A percentile compares a stretch with the other conserved stretches of the same genome.
Conservation (phyloP, 2,797 vertebrate genomes). For the Gymnopithys bicolor region DNA sequence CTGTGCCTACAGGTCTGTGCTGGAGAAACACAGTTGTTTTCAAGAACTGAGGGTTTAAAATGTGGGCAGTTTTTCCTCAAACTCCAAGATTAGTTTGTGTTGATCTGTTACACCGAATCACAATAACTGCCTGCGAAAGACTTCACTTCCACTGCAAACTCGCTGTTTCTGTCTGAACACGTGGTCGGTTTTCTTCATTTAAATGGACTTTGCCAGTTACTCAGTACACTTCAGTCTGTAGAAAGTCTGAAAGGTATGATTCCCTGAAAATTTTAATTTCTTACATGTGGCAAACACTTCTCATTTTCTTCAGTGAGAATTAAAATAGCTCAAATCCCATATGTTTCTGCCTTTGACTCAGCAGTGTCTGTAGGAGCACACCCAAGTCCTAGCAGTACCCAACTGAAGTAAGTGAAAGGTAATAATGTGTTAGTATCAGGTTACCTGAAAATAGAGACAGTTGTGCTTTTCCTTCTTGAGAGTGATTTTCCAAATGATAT, state of each 20-base stretch:
- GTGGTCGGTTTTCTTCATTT: neutral
- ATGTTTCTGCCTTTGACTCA: constrained; percentile 60
- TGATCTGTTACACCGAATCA: neutral
- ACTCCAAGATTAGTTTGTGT: neutral
- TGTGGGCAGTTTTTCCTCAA: neutral
- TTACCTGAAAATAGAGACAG: constrained; percentile 6
- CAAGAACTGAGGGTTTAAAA: neutral
- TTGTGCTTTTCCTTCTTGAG: neutral
- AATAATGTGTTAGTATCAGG: neutral
- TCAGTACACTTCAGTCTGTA: neutral
- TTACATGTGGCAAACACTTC: constrained; percentile 1
- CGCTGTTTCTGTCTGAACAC: neutral
- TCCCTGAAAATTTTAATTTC: neutral
- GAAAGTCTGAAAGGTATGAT: neutral
- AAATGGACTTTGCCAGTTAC: neutral
- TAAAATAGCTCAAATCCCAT: constrained; percentile 30
- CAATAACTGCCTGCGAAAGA: neutral
- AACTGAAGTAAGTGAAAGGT: neutral
- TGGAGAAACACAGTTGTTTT: neutral
- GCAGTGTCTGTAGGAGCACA: constrained; percentile 44
- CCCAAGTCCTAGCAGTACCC: neutral
- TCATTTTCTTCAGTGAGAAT: constrained; percentile 15
- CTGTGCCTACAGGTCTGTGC: neutral
- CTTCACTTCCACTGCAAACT: neutral
- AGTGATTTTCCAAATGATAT: neutral